Evolutionary conservation across 2,888 invertebrate species (phyloP), one percentile per base, ranked within the genome.

Genomic region (Phytoseiulus persimilis): DNA sequence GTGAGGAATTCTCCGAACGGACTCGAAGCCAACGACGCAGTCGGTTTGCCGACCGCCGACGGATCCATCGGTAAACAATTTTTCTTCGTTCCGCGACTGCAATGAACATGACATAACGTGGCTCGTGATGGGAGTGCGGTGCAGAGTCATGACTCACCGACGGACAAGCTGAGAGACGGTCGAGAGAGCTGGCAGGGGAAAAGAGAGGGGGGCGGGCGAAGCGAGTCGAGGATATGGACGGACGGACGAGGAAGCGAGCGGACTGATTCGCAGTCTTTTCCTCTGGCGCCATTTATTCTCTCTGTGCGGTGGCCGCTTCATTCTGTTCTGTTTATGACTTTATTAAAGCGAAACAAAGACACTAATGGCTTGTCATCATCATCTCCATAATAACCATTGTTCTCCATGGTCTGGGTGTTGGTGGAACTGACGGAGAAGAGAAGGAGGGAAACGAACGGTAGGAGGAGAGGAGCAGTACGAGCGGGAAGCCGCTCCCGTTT

Each of bases 241-340:
- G 9, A 39, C 39, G 9, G 39, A 39, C 39, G 9, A 9, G 9
- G 5, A 39, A 9, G 9, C 65, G 65, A 18, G 65, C 18, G 65
- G 28, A 65, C 65, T 6, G 28, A 65, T 28, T 65, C 65, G 65
- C 65, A 65, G 65, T 65, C 65, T 65, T 65, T 65, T 65, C 65
- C 65, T 65, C 18, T 65, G 65, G 18, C 65, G 65, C 65, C 65
- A 65, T 65, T 65, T 65, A 65, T 65, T 65, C 18, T 28, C 65
- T 18, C 65, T 28, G 28, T 65, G 65, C 65, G 65, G 28, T 65
- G 65, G 65, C 18, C 65, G 65, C 65, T 65, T 28, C 65, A 65
- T 65, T 65, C 65, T 65, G 65, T 65, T 65, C 65, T 65, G 65
- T 65, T 65, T 65, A 65, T 65, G 65, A 65, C 65, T 65, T 65